Percentiles rank a stretch among this genome's conserved stretches.
These are phyloP conservation scores for Tragopan temminckii DNA, from an alignment of 2,797 vertebrate genomes.

Conservation along the genomic window DNA sequence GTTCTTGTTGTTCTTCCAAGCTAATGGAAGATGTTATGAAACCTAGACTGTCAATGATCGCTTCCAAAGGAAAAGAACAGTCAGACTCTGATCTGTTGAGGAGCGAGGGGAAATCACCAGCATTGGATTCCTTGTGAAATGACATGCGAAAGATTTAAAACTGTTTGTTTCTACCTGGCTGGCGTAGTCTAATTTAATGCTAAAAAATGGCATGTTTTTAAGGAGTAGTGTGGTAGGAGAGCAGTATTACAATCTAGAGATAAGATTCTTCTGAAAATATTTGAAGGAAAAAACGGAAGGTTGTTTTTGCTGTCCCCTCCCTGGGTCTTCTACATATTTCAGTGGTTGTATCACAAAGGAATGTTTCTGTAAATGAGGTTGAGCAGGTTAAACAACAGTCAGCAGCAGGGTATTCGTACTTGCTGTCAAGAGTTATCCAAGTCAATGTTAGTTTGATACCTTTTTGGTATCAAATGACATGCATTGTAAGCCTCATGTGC, in stretches of 20 bases:
- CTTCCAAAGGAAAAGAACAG: background rate
- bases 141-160: background rate
- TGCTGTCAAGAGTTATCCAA: background rate
- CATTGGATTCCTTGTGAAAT: background rate
- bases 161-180: background rate
- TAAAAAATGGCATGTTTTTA: background rate
- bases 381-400: background rate
- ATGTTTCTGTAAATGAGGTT: background rate
- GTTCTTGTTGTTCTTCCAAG: fast-evolving
- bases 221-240: background rate
- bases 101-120: no score
- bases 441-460: background rate
- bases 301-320: fast-evolving
- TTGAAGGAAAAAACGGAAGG: background rate
- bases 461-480: background rate
- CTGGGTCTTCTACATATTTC: background rate
- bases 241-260: no score
- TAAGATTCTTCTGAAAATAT: background rate
- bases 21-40: background rate
- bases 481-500: background rate
- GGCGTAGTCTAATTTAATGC: background rate
- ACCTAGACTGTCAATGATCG: background rate
- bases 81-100: background rate
- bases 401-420: background rate
- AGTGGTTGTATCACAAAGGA: background rate